A percentile compares a stretch with the other conserved stretches of the same genome.
These are phyloP conservation scores for Caligus rogercresseyi DNA, from an alignment of 1,140 invertebrate genomes.

Conservation along the genomic window DNA sequence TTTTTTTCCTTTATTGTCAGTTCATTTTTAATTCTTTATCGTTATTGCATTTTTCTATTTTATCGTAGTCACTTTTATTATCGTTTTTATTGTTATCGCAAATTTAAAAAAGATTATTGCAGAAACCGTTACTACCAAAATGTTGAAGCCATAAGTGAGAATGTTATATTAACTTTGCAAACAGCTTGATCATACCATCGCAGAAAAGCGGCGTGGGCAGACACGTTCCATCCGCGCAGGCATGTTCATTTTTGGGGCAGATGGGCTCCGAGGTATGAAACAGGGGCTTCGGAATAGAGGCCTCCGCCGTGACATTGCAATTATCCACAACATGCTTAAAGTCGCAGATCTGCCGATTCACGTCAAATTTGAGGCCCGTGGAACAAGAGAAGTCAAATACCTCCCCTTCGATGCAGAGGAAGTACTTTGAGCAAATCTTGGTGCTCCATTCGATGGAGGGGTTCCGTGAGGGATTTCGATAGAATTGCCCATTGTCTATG, in stretches of 20 bases:
- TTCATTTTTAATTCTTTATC: no score
- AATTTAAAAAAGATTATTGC: no score
- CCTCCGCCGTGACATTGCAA: slow-evolving; percentile 51
- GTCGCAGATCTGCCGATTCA: slow-evolving; percentile 57
- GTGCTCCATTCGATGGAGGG: slow-evolving; percentile 39
- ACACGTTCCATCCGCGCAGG: slow-evolving; percentile 53
- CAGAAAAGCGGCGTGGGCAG: slow-evolving; percentile 57
- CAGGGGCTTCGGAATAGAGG: slow-evolving; percentile 45
- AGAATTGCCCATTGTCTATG: slow-evolving; percentile 53
- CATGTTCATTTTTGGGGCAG: slow-evolving; percentile 40
- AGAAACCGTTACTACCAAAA: no score
- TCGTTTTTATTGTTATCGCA: no score
- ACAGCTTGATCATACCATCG: no score
- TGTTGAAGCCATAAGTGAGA: no score
- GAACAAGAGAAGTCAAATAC: slow-evolving; percentile 69
- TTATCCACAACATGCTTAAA: slow-evolving; percentile 58
- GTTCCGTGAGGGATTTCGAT: slow-evolving; percentile 46
- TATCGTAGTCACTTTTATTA: no score
- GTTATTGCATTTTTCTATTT: no score
- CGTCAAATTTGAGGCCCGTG: slow-evolving; percentile 53
- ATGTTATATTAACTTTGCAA: no score
- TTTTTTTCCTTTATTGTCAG: no score
- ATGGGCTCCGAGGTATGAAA: slow-evolving; percentile 44
- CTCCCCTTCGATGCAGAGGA: slow-evolving; percentile 57
- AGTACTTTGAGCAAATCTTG: slow-evolving; percentile 58